phyloP scores from a whole-genome alignment of 2,113 vertebrate species.

The Hiodon tergisus region DNA sequence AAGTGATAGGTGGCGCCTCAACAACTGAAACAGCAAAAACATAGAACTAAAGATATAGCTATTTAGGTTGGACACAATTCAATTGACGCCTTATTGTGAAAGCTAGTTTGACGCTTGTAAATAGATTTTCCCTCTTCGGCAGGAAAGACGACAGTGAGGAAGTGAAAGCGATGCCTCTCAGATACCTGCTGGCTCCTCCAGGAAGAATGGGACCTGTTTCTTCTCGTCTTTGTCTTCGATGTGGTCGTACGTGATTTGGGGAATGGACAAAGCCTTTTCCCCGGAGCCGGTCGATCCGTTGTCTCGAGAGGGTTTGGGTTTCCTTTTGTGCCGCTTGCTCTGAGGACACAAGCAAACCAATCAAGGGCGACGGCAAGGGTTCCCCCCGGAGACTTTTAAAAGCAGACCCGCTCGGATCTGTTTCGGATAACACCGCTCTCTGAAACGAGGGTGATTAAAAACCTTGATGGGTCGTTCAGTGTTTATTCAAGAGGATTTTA shows the following conservation, averaged over 20 bases:
- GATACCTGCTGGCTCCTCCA: slow-evolving; percentile 60
- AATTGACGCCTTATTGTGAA: too few species aligned
- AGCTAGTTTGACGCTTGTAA: neutral
- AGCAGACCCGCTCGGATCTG: too few species aligned
- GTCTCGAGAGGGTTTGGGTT: slow-evolving; percentile 61
- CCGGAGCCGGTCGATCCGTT: slow-evolving; percentile 55
- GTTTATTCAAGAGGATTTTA: too few species aligned
- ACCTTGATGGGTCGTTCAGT: too few species aligned
- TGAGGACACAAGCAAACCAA: slow-evolving; percentile 40
- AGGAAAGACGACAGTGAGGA: neutral
- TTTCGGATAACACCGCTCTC: too few species aligned
- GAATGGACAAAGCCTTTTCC: slow-evolving; percentile 64
- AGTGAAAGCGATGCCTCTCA: neutral
- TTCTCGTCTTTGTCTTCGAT: slow-evolving; percentile 60
- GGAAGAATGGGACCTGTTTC: slow-evolving; percentile 59
- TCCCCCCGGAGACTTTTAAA: too few species aligned
- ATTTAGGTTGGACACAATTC: too few species aligned
- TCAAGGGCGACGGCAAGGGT: too few species aligned
- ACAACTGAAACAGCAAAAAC: too few species aligned
- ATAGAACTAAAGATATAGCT: too few species aligned
- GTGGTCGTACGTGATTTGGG: slow-evolving; percentile 75
- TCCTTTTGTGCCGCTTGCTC: slow-evolving; percentile 69
- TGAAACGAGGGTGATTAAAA: too few species aligned
- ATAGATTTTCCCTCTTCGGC: neutral
- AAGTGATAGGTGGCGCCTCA: too few species aligned